Evolutionary conservation across 64 coral and sea anemone genomes (phyloP), one percentile per base, ranked within the genome.

Genomic region (Porites lutea): DNA sequence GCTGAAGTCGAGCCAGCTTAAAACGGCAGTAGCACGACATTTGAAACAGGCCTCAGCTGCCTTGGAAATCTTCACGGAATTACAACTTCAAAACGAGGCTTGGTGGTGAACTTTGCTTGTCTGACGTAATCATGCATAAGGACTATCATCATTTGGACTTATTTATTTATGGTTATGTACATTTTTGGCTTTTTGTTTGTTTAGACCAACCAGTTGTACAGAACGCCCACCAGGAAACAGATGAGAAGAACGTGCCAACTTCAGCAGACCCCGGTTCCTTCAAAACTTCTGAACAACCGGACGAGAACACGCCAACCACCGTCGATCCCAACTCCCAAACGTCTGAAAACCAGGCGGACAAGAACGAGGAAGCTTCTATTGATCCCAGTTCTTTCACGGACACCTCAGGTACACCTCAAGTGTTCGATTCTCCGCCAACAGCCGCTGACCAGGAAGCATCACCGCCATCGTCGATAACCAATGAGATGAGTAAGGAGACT

Each of bases 381-480:
- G 81, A 84, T 18, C 81, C 81, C 81, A 84, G 81, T 68, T 48
- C 81, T 48, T 13, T 19, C 47, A 52, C 63, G 9, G 63, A 84
- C 63, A 52, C 45, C 8, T 2, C 81, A 51, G 46, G 62, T 15
- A 60, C 20, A 84, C 19, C 61, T 19, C 81, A 52, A 11, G 81
- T 69, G 16, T 84, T 20, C 46, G 81, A 84, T 47, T 84, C 81
- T 0, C 81, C 81, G 52, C 81, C 61, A 5, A 84, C 81, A 49
- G 81, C 81, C 81, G 81, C 81, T 69, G 81, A 84, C 62, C 81
- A 68, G n/a, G 81, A 84, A 69, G 44, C 16, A 57, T 57, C 54
- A 10, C 63, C 81, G 13, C 43, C 81, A 4, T 45, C 45, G 20
- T 84, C 81, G 47, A 84, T 84, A 10, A 84, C 81, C 81, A 52